phyloP scores from a whole-genome alignment of 2,797 vertebrate species.

The Masticophis lateralis region DNA sequence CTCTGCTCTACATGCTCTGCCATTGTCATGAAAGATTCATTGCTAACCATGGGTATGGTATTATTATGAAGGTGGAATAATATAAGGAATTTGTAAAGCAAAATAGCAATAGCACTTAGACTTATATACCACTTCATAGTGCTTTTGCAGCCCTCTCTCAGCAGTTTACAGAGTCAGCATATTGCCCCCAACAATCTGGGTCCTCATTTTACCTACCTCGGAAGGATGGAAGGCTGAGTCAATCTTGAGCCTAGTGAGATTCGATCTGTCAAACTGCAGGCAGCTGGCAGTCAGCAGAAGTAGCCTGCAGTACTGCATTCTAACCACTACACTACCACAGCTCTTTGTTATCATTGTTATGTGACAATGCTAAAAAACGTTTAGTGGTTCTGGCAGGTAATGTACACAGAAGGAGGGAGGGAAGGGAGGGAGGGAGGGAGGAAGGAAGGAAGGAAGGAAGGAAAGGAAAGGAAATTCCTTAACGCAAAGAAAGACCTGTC shows the following conservation, averaged over 20 bases:
- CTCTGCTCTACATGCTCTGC: background rate
- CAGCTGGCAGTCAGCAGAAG: too few species aligned
- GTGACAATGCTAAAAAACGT: background rate
- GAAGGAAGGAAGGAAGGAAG: background rate
- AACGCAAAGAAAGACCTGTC: background rate
- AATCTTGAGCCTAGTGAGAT: too few species aligned
- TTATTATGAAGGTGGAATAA: background rate
- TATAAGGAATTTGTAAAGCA: background rate
- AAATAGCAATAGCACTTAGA: background rate
- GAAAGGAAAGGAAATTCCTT: background rate
- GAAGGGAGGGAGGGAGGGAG: background rate
- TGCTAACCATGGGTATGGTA: background rate
- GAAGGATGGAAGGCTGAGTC: too few species aligned
- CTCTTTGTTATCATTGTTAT: background rate
- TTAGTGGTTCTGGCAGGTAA: background rate
- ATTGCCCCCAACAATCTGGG: too few species aligned
- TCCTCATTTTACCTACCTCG: too few species aligned
- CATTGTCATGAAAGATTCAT: background rate
- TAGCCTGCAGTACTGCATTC: too few species aligned
- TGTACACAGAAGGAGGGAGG: background rate
- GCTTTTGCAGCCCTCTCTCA: too few species aligned
- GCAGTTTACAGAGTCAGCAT: too few species aligned
- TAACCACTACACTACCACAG: too few species aligned
- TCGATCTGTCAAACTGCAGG: too few species aligned
- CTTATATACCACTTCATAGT: too few species aligned